Base-by-base conservation (phyloP, 2,113 vertebrate species). In the Platycercus adscitus region DNA sequence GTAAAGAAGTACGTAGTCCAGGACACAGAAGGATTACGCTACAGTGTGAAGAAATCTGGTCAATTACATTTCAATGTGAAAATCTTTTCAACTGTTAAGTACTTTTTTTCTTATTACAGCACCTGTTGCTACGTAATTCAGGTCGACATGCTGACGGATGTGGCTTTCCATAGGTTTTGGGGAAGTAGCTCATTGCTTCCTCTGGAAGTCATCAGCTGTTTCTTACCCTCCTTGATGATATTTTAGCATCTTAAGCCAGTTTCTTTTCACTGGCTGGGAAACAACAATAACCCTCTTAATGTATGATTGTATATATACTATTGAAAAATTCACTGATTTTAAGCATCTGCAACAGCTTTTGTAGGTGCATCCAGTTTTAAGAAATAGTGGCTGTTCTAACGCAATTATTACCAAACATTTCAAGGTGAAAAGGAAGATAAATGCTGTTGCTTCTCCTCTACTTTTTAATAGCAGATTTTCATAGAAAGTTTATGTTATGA, bases 71-170 rank as follows among this genome's bases (percentile, higher is more conserved):
- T 61, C 83, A 84, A 69, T 70, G 60, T 89, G 86, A 76, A 93
- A 94, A 93, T 82, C 86, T 75, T 83, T 93, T 93, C 90, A 93
- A 81, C 60, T 78, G 65, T 24, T 93, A 81, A 95, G 91, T 89
- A 8, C 55, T 13, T 91, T 84, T 88, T 92, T 92, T 58, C 33
- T 35, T 58, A 79, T 91, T 88, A 81, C 21, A 79, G 29, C 26
- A 79, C 44, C 46, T 84, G 47, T 78, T 91, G 77, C 29, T 86
- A 31, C 83, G 56, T 58, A 58, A n/a, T 58, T 16, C 33, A 58
- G 56, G 56, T 58, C 56, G 20, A 35, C 21, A 35, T 58, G 15
- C 21, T 58, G 46, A 68, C 0, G 11, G 55, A 55, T 86, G 69
- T 47, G 47, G 83, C 80, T 95, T 94, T 71, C 86, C 25, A 18